A percentile compares a stretch with the other conserved stretches of the same genome.
Conservation (phyloP, 2,113 vertebrate genomes). For the Ascaphus truei region DNA sequence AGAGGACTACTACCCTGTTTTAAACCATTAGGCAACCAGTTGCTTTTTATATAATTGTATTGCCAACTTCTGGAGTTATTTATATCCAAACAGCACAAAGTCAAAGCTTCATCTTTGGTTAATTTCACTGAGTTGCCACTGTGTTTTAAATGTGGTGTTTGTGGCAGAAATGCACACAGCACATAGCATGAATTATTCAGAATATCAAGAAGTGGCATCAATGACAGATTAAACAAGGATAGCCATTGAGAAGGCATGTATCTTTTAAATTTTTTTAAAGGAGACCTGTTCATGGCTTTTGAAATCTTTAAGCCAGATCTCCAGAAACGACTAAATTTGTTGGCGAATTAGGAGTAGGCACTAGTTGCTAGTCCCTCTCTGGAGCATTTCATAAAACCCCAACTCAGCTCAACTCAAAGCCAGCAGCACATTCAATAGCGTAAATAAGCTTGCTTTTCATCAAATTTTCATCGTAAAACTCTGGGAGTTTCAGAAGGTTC, state of each 20-base stretch:
- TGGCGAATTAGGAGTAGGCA: conserved; percentile 30
- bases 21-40: conserved; percentile 13
- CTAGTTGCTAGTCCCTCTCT: conserved; percentile 32
- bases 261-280: background rate
- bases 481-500: conserved; percentile 96
- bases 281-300: conserved; percentile 26
- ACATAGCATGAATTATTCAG: conserved; percentile 37
- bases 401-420: conserved; percentile 94
- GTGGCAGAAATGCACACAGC: conserved; percentile 41
- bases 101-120: conserved; percentile 83
- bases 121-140: conserved; percentile 60
- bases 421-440: conserved; percentile 93
- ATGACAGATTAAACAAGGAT: conserved; percentile 41
- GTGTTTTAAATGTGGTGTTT: conserved; percentile 51
- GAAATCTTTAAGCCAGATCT: conserved; percentile 28
- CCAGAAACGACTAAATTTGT: conserved; percentile 43
- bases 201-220: conserved; percentile 48
- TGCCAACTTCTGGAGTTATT: conserved; percentile 45
- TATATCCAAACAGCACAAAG: conserved; percentile 53
- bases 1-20: conserved; percentile 37
- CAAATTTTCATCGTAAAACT: conserved; percentile 86
- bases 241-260: conserved; percentile 37
- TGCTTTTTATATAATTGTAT: conserved; percentile 46
- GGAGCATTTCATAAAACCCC: conserved; percentile 19
- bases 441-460: conserved; percentile 95